Base-by-base conservation (phyloP, 1,140 invertebrate species). In the Drosophila suzukii region DNA sequence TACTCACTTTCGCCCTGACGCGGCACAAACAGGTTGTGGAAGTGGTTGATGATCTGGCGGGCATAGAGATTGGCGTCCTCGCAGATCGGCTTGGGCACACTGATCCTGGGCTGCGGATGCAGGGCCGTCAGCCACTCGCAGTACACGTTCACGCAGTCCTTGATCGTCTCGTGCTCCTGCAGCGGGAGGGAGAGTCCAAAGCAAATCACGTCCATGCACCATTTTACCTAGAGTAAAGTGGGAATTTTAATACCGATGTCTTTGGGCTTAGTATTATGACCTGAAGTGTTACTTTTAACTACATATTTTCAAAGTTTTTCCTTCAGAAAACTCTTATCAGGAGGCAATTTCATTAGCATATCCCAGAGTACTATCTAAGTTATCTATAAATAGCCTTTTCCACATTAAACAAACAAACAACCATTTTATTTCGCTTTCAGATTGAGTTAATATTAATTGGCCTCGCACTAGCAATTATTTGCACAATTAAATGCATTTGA, bases 21-120 rank as follows among this genome's bases (percentile, higher is more conserved):
- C n/a, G 98, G 98, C 43, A 98, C 95, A 93, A 99, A 99, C 46
- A 99, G 94, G 93, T 99, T 98, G 89, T 98, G 97, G 63, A 99
- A 95, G 93, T 99, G 98, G 53, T 95, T 95, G 27, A 99, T 96
- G 75, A 99, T 99, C 92, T 96, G 97, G 72, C 97, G 94, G 1
- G 97, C 96, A 93, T 98, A 99, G 61, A 96, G 94, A 92, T 98
- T 98, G 0, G 98, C 97, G 91, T 98, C 97, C 54, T 98, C 96
- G 39, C 95, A 93, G 12, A 99, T 95, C 3, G 97, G 97, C 81
- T 95, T 95, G 1, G 98, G 98, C 17, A 99, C 96, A 78, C 95
- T 95, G 75, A 96, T 94, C 81, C 97, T 97, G 2, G 97, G 96
- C 46, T 93, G 93, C 1, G 97, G 96, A 78, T 98, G 95, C 53